Evolutionary conservation across 1,140 invertebrate genomes (phyloP), one percentile per base, ranked within the genome.

Genomic region (Euborellia annulipes): DNA sequence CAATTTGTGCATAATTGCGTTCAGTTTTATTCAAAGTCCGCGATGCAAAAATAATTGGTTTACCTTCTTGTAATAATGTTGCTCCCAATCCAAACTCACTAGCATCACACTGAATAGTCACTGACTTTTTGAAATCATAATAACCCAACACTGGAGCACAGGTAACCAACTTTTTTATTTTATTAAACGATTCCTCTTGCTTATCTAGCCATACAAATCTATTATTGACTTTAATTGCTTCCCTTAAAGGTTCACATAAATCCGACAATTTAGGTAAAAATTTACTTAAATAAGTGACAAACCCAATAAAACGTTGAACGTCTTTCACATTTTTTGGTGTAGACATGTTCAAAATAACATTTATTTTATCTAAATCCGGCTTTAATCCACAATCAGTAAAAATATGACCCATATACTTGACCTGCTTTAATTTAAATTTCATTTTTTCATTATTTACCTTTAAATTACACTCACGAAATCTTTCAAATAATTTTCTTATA

Each of bases 261-360:
- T 55, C 27, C 17, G 57, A 44, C 38, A 59, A 41, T 45, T 60
- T 56, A 16, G 50, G 46, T 41, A 65, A 54, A 52, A 58, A 65
- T 50, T 55, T 62, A 13, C 43, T 38, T 14, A 65, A 41, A 49
- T 67, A 66, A n/a, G 51, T 66, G 0, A 63, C 47, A 42, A 65
- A 53, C 21, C 56, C 61, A 17, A 65, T 36, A 19, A 62, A 58
- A 32, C 52, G 43, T 14, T 20, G 16, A 17, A 42, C 41, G 22
- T 3, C 41, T 9, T 18, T 18, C 14, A n/a, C 22, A 14, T 14
- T 19, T 3, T 3, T 19, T 18, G 41, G 3, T 9, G 17, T 42
- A 20, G 17, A 3, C 17, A 42, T 42, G 3, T 42, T 36, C 21
- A 19, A 6, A 23, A 42, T 42, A 3, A 20, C 9, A 4, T 17